These are phyloP conservation scores for Sebastes schlegelii DNA, from an alignment of 2,113 vertebrate species.

Conservation along the genomic window DNA sequence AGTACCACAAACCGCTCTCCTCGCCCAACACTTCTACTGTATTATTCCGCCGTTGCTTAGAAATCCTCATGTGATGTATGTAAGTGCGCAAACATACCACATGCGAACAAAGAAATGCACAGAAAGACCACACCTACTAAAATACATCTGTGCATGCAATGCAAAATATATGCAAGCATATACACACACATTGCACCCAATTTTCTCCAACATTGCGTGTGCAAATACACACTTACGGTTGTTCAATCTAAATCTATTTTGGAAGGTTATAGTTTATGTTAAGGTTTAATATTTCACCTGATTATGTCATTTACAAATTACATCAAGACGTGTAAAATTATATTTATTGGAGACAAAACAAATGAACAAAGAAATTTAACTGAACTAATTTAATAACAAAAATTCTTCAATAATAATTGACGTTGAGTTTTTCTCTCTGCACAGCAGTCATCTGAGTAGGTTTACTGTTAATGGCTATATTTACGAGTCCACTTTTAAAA, in stretches of 20 bases:
- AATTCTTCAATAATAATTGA: not conserved
- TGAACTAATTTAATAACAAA: not conserved
- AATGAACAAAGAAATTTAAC: not conserved
- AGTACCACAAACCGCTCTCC: constrained; percentile 75
- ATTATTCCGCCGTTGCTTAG: constrained; percentile 62
- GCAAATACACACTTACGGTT: not conserved
- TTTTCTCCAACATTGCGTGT: not conserved
- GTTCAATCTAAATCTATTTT: not conserved
- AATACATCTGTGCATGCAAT: not conserved
- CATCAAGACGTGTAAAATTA: not conserved
- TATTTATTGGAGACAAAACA: not conserved
- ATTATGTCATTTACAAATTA: not conserved
- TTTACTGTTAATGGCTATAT: constrained; percentile 5
- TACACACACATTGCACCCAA: not conserved
- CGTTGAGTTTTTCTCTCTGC: not conserved
- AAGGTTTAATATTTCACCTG: not conserved
- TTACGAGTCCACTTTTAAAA: constrained; percentile 6
- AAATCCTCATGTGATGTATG: constrained; percentile 56
- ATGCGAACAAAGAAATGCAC: constrained; percentile 13
- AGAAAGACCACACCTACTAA: constrained; percentile 33
- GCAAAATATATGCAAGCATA: constrained; percentile 21
- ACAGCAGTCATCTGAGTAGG: not conserved
- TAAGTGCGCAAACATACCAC: constrained; percentile 39
- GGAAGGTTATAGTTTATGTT: not conserved
- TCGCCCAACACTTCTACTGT: constrained; percentile 68